These are phyloP conservation scores for Atta texana DNA, from an alignment of 1,140 invertebrate species.

Conservation along the genomic window DNA sequence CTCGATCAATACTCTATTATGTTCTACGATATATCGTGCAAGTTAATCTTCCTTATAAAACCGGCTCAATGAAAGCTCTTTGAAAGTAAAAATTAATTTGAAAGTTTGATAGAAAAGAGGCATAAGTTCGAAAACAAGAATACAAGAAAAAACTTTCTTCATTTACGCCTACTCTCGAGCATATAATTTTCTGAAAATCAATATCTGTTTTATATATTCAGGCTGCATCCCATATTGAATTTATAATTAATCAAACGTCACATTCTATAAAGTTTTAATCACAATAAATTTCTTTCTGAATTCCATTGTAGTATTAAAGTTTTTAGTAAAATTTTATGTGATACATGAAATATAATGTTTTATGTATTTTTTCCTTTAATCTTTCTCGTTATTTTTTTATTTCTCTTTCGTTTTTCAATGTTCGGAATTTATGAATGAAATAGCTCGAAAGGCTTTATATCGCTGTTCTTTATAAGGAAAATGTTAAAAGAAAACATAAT, in stretches of 20 bases:
- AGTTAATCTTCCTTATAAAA: background rate
- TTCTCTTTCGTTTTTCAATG: background rate
- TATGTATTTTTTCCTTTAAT: background rate
- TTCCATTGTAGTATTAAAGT: background rate
- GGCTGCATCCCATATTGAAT: background rate
- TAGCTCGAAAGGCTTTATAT: conserved; percentile 1
- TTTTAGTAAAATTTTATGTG: conserved; percentile 3
- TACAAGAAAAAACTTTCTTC: background rate
- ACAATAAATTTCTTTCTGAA: background rate
- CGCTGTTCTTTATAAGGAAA: background rate
- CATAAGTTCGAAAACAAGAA: conserved; percentile 8
- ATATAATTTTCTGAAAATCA: background rate
- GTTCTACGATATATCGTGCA: background rate
- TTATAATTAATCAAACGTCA: conserved; percentile 7
- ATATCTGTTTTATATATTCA: conserved; percentile 30
- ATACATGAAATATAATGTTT: background rate
- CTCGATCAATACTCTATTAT: background rate
- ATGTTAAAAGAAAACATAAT: background rate
- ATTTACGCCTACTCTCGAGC: background rate
- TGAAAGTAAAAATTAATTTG: conserved; percentile 14
- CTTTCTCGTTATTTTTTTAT: background rate
- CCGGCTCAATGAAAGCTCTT: background rate
- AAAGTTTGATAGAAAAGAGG: conserved; percentile 18
- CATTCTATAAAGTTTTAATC: background rate
- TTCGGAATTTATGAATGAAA: conserved; percentile 28